These are phyloP conservation scores for Mystacornis crossleyi DNA, from an alignment of 2,113 vertebrate genomes.

Conservation along the genomic window DNA sequence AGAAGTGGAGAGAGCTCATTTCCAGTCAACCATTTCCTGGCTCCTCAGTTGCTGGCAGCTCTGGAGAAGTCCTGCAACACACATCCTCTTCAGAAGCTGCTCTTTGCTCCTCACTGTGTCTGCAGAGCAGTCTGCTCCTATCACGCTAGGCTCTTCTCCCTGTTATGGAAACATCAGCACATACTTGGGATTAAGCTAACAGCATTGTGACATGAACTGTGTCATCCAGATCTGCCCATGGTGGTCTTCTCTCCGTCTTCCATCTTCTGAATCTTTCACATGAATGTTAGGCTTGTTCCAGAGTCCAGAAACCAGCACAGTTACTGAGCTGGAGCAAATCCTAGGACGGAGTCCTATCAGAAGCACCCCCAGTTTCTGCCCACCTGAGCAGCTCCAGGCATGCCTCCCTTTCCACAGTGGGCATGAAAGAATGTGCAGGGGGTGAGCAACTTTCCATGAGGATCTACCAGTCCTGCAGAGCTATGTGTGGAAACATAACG, in stretches of 20 bases:
- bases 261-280: background rate
- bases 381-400: background rate
- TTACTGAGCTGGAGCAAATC: background rate
- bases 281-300: background rate
- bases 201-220: background rate
- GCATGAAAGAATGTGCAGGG: fast-evolving
- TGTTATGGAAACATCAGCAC: background rate
- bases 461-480: background rate
- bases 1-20: background rate
- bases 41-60: background rate
- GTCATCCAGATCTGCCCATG: background rate
- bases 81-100: background rate
- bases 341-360: background rate
- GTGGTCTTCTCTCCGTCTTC: background rate
- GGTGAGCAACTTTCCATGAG: background rate
- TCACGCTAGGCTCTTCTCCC: background rate
- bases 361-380: background rate
- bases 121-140: background rate
- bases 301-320: background rate
- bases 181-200: background rate
- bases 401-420: background rate
- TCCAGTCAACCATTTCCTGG: background rate
- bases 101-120: background rate
- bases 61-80: background rate
- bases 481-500: background rate